Percentiles rank a stretch among this genome's conserved stretches.
Evolutionary conservation across 2,888 invertebrate genomes (phyloP).

Genomic region (Cataglyphis livida): DNA sequence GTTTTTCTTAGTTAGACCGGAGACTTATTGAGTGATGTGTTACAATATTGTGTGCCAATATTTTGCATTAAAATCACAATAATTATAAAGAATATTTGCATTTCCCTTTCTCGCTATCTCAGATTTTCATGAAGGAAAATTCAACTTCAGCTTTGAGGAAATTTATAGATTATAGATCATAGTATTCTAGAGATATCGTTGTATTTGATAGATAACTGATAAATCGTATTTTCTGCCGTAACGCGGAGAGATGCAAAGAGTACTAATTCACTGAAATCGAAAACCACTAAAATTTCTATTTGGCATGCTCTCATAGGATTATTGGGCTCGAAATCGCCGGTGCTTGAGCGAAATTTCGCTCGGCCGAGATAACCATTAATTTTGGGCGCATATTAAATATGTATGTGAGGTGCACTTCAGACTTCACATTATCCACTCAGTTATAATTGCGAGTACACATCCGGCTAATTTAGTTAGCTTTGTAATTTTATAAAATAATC

Average conservation of each 20-base stretch:
- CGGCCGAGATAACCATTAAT: constrained; percentile 27
- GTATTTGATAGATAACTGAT: neutral
- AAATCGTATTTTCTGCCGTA: constrained; percentile 15
- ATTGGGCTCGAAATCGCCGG: constrained; percentile 18
- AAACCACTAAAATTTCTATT: constrained; percentile 41
- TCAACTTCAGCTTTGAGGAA: neutral
- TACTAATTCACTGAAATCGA: neutral
- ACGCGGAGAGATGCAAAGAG: neutral
- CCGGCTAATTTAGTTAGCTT: neutral
- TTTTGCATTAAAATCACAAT: neutral
- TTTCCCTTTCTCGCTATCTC: neutral
- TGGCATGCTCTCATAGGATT: constrained; percentile 14
- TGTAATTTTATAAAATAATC: neutral
- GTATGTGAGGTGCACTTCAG: constrained; percentile 2
- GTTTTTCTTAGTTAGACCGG: no score
- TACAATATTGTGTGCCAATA: neutral
- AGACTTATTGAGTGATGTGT: no score
- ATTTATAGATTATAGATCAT: neutral
- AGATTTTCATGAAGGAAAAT: neutral
- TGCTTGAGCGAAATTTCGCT: constrained; percentile 39
- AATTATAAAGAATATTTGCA: neutral
- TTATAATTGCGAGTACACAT: neutral
- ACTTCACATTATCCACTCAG: constrained; percentile 31
- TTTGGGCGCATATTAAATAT: constrained; percentile 38
- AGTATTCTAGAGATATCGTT: neutral